A percentile compares a stretch with the other conserved stretches of the same genome.
These are phyloP conservation scores for Pachypsylla venusta DNA, from an alignment of 1,140 invertebrate genomes.

Conservation along the genomic window DNA sequence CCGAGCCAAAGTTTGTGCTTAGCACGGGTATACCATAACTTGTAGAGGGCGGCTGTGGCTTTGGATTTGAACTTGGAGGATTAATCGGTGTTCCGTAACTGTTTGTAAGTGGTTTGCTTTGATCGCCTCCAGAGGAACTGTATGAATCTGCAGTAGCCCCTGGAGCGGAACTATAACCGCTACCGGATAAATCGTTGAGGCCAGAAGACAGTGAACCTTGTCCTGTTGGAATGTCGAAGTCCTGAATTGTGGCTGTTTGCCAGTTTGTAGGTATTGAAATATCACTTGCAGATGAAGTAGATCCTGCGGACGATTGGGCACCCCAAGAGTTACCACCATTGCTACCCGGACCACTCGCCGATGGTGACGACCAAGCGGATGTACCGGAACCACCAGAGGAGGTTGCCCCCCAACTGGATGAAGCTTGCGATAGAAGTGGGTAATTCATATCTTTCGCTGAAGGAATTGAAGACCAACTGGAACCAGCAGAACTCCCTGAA, in stretches of 20 bases:
- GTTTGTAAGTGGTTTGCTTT: too few species aligned
- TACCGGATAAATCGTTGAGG: too few species aligned
- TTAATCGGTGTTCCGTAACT: background rate
- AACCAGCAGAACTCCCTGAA: background rate
- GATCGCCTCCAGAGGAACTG: too few species aligned
- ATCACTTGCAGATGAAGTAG: too few species aligned
- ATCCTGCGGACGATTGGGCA: background rate
- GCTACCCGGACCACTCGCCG: background rate
- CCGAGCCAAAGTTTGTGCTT: background rate
- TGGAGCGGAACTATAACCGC: background rate
- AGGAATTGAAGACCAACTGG: too few species aligned
- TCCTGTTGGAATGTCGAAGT: background rate
- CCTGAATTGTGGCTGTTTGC: background rate
- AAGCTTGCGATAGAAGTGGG: background rate
- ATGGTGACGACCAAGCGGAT: background rate
- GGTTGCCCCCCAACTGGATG: background rate
- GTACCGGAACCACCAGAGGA: background rate
- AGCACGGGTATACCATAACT: background rate
- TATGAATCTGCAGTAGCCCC: background rate
- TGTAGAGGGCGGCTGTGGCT: background rate
- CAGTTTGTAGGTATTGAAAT: too few species aligned
- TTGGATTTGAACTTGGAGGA: background rate
- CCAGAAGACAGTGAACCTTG: background rate
- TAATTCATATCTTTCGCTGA: conserved; percentile 3
- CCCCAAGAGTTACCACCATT: too few species aligned